phyloP scores from a whole-genome alignment of 2,113 vertebrate genomes.

The Menidia beryllina region DNA sequence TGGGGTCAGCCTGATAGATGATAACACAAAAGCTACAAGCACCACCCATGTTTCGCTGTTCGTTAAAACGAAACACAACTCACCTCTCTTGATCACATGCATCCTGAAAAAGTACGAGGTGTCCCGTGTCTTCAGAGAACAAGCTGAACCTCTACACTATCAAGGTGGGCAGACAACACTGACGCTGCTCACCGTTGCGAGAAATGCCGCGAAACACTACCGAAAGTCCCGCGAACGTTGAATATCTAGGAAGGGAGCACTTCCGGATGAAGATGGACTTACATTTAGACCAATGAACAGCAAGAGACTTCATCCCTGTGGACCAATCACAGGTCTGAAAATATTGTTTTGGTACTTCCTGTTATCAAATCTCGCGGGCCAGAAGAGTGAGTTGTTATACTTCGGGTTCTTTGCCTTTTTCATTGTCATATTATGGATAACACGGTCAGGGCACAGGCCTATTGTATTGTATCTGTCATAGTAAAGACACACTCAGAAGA shows the following conservation, averaged over 20 bases:
- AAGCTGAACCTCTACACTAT: background rate
- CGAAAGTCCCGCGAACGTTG: conserved; percentile 22
- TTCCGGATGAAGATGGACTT: fast-evolving
- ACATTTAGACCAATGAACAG: conserved; percentile 28
- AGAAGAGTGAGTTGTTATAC: conserved; percentile 24
- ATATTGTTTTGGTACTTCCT: background rate
- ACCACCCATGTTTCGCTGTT: background rate
- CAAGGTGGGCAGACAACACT: fast-evolving
- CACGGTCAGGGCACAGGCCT: too few species aligned
- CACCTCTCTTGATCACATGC: conserved; percentile 95
- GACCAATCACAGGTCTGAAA: conserved; percentile 15
- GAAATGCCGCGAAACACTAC: conserved; percentile 19
- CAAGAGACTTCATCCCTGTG: fast-evolving
- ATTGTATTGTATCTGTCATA: too few species aligned
- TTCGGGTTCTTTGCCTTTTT: background rate
- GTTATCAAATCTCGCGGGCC: conserved; percentile 51
- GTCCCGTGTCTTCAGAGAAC: conserved; percentile 1
- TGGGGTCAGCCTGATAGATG: background rate
- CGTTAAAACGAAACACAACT: conserved; percentile 5
- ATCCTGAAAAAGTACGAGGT: conserved; percentile 68
- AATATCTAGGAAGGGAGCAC: conserved; percentile 34
- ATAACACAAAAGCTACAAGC: background rate
- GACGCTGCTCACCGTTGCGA: fast-evolving
- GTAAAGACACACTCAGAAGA: too few species aligned
- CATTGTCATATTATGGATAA: background rate